Conservation (phyloP, 1,140 invertebrate genomes). For the Bombus waltoni region DNA sequence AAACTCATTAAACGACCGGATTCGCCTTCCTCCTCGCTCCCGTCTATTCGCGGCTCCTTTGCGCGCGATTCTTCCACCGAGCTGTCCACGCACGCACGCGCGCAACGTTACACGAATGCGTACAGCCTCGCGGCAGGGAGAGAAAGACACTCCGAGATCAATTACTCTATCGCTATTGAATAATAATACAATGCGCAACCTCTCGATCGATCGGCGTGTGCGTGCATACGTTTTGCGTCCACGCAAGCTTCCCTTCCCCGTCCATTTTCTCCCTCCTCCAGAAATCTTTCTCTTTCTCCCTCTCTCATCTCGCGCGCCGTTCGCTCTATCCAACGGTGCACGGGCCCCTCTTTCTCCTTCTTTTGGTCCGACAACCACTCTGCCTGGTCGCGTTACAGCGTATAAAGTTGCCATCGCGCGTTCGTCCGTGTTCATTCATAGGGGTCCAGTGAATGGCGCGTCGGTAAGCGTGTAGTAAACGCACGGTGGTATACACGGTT, state of each 20-base stretch:
- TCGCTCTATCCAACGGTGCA: neutral
- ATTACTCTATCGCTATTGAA: constrained; percentile 80
- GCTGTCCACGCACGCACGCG: neutral
- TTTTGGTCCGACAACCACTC: constrained; percentile 35
- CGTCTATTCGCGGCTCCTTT: constrained; percentile 5
- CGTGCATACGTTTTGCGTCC: constrained; percentile 53
- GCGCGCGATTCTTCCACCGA: neutral
- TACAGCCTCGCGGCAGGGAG: constrained; percentile 39
- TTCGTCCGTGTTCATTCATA: constrained; percentile 80
- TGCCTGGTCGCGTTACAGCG: constrained; percentile 56
- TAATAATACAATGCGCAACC: constrained; percentile 70
- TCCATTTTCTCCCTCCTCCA: constrained; percentile 61
- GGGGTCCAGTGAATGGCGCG: constrained; percentile 79
- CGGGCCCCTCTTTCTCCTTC: constrained; percentile 53
- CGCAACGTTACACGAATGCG: constrained; percentile 1
- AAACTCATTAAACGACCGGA: constrained; percentile 56
- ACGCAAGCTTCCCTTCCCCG: constrained; percentile 30
- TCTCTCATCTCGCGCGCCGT: neutral
- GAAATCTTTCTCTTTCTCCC: constrained; percentile 56
- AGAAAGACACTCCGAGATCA: constrained; percentile 66
- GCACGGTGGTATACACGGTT: constrained; percentile 32
- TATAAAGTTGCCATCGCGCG: constrained; percentile 80
- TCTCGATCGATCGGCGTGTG: constrained; percentile 27
- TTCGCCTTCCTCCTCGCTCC: constrained; percentile 26
- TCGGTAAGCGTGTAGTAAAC: constrained; percentile 72